Evolutionary conservation across 1,140 invertebrate genomes (phyloP).

Genomic region (Bombus impatiens): DNA sequence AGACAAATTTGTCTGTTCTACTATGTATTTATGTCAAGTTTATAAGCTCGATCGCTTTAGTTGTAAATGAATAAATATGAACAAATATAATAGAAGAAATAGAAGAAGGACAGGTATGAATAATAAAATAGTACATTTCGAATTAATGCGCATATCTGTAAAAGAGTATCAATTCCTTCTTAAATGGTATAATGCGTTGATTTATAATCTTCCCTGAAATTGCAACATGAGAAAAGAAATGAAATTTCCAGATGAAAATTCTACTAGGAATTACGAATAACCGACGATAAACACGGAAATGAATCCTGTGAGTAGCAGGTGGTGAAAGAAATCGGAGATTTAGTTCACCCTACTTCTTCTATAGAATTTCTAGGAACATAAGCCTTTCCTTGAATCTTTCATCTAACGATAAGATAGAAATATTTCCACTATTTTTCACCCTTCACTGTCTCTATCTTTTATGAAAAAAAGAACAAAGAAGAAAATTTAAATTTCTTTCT

Average conservation of each 20-base stretch:
- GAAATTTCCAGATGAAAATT: conserved; percentile 27
- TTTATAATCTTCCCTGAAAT: not conserved
- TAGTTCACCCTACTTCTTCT: conserved; percentile 46
- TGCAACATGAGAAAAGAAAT: not conserved
- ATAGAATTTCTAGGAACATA: conserved; percentile 39
- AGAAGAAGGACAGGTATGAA: too few relatives aligned
- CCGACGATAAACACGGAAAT: conserved; percentile 19
- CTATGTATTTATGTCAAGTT: too few relatives aligned
- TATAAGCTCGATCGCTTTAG: too few relatives aligned
- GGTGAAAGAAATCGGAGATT: conserved; percentile 52
- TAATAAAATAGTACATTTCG: too few relatives aligned
- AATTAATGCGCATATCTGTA: too few relatives aligned
- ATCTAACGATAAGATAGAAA: not conserved
- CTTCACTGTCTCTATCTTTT: conserved; percentile 7
- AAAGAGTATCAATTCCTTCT: too few relatives aligned
- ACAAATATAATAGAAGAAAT: too few relatives aligned
- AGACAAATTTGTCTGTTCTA: too few relatives aligned
- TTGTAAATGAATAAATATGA: too few relatives aligned
- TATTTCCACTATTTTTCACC: conserved; percentile 34
- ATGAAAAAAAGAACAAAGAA: not conserved
- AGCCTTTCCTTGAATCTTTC: conserved; percentile 22
- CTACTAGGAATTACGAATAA: conserved; percentile 17
- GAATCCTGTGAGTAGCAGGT: conserved; percentile 53
- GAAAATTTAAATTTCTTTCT: not conserved
- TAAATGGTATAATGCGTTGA: not conserved